These are phyloP conservation scores for Drosophila sulfurigaster DNA, from an alignment of 1,140 invertebrate species.

Conservation along the genomic window DNA sequence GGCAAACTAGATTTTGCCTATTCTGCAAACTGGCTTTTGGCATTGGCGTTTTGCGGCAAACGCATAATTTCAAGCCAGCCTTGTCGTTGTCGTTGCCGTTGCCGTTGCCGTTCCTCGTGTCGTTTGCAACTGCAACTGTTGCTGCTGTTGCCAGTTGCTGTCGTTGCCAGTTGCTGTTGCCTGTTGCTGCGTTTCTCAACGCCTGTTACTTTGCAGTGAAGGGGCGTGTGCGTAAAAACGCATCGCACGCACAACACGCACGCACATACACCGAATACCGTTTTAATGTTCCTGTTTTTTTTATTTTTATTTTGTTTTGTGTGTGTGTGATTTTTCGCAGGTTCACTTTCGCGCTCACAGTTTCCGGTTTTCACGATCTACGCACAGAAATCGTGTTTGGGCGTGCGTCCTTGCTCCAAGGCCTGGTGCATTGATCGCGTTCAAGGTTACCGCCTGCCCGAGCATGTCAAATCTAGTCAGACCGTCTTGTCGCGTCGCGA, in stretches of 20 bases:
- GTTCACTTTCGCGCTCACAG: conserved; percentile 94
- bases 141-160: conserved; percentile 15
- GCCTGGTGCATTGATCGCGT: conserved; percentile 97
- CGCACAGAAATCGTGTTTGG: conserved; percentile 96
- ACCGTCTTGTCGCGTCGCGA: conserved; percentile 91
- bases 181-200: conserved; percentile 71
- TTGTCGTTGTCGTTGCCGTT: conserved; percentile 54
- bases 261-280: conserved; percentile 56
- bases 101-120: background rate
- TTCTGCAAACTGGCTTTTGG: conserved; percentile 80
- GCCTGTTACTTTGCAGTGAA: conserved; percentile 84
- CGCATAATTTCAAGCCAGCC: conserved; percentile 72
- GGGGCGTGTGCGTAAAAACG: conserved; percentile 82
- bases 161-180: too few species aligned
- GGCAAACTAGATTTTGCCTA: conserved; percentile 80
- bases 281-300: conserved; percentile 48
- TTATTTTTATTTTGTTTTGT: conserved; percentile 22
- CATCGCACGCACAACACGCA: conserved; percentile 65
- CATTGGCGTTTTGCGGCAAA: conserved; percentile 66
- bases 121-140: conserved; percentile 19
- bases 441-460: conserved; percentile 92
- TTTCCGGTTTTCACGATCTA: conserved; percentile 98
- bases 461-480: conserved; percentile 90
- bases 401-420: conserved; percentile 93
- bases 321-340: conserved; percentile 86